Evolutionary conservation across 2,888 invertebrate species (phyloP), one percentile per base, ranked within the genome.

Genomic region (Machimus rusticus): DNA sequence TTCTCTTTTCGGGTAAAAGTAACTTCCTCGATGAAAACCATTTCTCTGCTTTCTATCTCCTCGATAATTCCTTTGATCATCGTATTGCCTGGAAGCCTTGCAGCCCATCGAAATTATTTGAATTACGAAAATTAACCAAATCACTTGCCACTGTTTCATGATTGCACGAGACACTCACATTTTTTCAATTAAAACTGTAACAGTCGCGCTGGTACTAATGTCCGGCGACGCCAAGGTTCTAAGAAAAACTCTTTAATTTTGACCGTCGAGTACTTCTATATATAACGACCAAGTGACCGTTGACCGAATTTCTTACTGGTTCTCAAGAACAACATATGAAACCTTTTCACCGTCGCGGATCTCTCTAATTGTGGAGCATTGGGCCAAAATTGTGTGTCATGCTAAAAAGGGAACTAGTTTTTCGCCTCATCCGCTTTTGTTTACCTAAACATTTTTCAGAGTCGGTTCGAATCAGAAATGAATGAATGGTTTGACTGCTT

Each of bases 291-390:
- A 51, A 51, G 16, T 57, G 82, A 57, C 82, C 55, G 37, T 57
- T 82, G 82, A 82, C 82, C 82, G 82, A 82, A 82, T 82, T 82
- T 82, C 82, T n/a, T 66, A 57, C 82, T 82, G 82, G 82, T 82
- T 82, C 82, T 66, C 16, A 2, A 19, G 82, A 66, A 82, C 57
- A 23, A 82, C 82, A 82, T 12, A 51, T 82, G 82, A 82, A 82
- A 55, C 82, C 82, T 82, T 57, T 57, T 82, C 66, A 37, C 82
- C 39, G 31, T 57, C 51, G 66, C 51, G 16, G 12, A 55, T 66
- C 37, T 39, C 82, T 82, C 82, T 82, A 82, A 57, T 82, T 82
- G 82, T 82, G 19, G 82, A 82, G 55, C 82, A 82, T 57, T 82
- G 82, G 82, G 66, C 1, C 82, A 82, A 37, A 82, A 55, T 82